phyloP scores from a whole-genome alignment of 2,888 invertebrate genomes.

The Unio delphinus region DNA sequence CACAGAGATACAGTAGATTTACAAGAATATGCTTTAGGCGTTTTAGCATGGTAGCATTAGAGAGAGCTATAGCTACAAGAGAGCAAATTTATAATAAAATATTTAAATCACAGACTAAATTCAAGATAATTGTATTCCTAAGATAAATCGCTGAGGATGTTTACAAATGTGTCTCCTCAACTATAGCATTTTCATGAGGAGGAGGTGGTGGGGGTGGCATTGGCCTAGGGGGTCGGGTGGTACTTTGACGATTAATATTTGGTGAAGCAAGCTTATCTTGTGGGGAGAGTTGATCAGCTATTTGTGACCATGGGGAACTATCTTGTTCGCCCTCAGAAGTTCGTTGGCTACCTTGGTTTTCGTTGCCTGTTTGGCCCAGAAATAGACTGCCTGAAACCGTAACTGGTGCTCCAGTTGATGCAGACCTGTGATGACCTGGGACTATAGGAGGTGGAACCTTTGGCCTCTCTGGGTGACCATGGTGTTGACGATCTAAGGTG shows the following conservation, averaged over 20 bases:
- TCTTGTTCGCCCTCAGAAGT: conserved; percentile 3
- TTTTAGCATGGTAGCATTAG: too few species aligned
- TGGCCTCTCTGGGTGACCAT: conserved; percentile 47
- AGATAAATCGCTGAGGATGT: conserved; percentile 20
- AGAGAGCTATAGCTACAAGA: too few species aligned
- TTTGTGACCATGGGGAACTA: conserved; percentile 22
- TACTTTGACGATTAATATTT: conserved; percentile 42
- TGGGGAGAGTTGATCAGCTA: conserved; percentile 27
- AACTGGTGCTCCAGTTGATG: conserved; percentile 50
- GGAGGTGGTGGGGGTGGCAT: conserved; percentile 59
- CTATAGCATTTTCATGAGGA: conserved; percentile 41
- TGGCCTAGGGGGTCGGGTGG: conserved; percentile 47
- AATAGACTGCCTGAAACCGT: conserved; percentile 18
- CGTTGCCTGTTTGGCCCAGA: conserved; percentile 4
- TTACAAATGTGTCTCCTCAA: conserved; percentile 61
- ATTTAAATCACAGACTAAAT: conserved; percentile 4
- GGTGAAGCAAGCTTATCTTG: conserved; percentile 29
- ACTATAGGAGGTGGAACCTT: conserved; percentile 50
- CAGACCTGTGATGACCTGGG: conserved; percentile 55
- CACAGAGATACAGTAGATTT: too few species aligned
- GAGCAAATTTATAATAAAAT: too few species aligned
- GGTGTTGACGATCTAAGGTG: conserved; percentile 21
- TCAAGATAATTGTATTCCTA: conserved; percentile 1
- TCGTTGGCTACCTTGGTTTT: conserved; percentile 1
- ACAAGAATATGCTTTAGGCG: too few species aligned